Conservation (phyloP, 2,113 vertebrate genomes). For the Tachysurus fulvidraco region DNA sequence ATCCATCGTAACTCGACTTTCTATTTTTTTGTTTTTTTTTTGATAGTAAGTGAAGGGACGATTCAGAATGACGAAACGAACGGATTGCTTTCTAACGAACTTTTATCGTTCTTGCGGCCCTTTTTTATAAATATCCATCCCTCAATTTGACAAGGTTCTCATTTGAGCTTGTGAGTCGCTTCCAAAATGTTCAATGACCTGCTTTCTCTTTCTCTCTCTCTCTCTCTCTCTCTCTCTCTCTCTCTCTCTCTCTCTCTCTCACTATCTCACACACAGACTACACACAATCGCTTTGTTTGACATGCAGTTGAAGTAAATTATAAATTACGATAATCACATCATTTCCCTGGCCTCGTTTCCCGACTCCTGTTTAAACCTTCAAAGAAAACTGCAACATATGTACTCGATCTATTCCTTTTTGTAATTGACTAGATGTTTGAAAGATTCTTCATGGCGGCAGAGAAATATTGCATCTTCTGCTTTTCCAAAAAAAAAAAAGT, state of each 20-base stretch:
- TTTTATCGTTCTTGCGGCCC: conserved; percentile 10
- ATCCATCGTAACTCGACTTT: conserved; percentile 23
- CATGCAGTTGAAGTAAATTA: neutral
- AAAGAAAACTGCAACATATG: neutral
- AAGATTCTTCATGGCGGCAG: neutral
- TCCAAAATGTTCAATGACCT: conserved; percentile 23
- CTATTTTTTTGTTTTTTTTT: no score
- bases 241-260: no score
- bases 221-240: neutral
- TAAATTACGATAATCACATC: neutral
- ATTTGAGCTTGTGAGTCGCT: conserved; percentile 14
- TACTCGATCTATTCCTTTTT: neutral
- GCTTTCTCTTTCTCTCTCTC: neutral
- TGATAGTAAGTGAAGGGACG: conserved; percentile 6
- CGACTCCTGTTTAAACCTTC: neutral
- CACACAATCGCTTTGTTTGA: neutral
- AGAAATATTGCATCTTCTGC: neutral
- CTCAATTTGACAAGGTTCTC: conserved; percentile 34
- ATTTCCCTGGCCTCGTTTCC: neutral
- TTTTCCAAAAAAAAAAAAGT: conserved; percentile 15
- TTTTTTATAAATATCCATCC: conserved; percentile 39
- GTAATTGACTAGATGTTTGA: neutral
- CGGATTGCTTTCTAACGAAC: conserved; percentile 28
- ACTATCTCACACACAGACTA: neutral
- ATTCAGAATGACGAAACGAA: conserved; percentile 19